Evolutionary conservation across 2,888 invertebrate species (phyloP).

Genomic region (Brachyopa scutellaris): DNA sequence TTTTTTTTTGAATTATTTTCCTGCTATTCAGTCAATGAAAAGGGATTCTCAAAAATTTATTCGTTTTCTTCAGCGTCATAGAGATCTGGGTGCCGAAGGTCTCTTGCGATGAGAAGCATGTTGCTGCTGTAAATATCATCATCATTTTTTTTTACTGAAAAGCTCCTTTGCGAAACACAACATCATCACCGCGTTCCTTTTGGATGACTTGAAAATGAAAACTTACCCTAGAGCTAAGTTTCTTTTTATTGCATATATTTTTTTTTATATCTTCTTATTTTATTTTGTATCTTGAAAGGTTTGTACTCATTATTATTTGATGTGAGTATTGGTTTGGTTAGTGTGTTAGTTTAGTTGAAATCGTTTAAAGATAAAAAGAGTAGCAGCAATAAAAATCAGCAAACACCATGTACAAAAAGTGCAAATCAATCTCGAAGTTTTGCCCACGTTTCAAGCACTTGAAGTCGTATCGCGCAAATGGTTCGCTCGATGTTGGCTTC

Average conservation of each 20-base stretch:
- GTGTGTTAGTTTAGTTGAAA: not conserved
- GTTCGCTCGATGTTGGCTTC: too few relatives aligned
- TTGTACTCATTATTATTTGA: not conserved
- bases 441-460: too few relatives aligned
- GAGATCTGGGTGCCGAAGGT: not conserved
- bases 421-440: too few relatives aligned
- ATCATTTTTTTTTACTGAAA: constrained; percentile 4
- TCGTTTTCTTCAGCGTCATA: not conserved
- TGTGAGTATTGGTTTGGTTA: not conserved
- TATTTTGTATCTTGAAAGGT: not conserved
- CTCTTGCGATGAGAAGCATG: constrained; percentile 5
- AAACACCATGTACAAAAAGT: too few relatives aligned
- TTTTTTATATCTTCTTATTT: not conserved
- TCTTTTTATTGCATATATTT: not conserved
- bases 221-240: constrained; percentile 25
- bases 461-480: too few relatives aligned
- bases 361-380: constrained; percentile 17
- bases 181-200: constrained; percentile 23
- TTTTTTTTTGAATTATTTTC: not conserved
- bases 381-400: too few relatives aligned
- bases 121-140: constrained; percentile 33
- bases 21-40: constrained; percentile 10
- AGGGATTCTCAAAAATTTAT: not conserved
- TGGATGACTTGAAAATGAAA: constrained; percentile 57
- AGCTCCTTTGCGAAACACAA: constrained; percentile 16